Base-by-base conservation (phyloP, 2,888 invertebrate genomes). In the Mimumesa dahlbomi region DNA sequence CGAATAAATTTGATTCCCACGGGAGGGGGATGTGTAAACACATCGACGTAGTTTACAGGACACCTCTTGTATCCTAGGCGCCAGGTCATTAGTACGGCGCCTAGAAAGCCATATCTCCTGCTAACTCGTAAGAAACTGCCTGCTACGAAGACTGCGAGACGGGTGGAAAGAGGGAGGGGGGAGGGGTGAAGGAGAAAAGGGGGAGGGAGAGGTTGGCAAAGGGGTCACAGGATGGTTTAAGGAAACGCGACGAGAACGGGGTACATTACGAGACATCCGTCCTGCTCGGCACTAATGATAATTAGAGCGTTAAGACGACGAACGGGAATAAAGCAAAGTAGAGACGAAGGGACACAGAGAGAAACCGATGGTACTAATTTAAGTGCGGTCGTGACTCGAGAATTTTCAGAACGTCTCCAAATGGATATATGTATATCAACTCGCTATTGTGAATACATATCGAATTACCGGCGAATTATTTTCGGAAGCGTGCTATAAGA, bases 231-330 rank as follows among this genome's bases (percentile, higher is more conserved):
- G 76, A 75, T 81, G 82, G 82, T 78, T 73, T 73, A 77, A 71
- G 77, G 79, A 78, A 82, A 67, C 80, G 79, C 81, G 21, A 49
- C 31, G 76, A 82, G 73, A 76, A 70, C 75, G 75, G 36, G 73
- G 77, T 84, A 82, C 83, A 82, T 85, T 84, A 83, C 82, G 79
- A 84, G 85, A 85, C 84, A 87, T 84, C 81, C 84, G 83, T 85
- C 84, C 79, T 40, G 82, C 79, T 81, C 79, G 69, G 81, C 82
- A 82, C 85, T 88, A 87, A 87, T 85, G 88, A 88, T 86, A 88
- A 88, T 88, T 88, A 85, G 85, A 87, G 82, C 81, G 85, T 87
- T 84, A 82, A 84, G 84, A 84, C 84, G 82, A 84, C 84, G 79
- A 83, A 84, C 82, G 62, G 72, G 73, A 73, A 68, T 63, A 65